phyloP scores from a whole-genome alignment of 1,140 invertebrate genomes.

The Zaprionus ghesquierei region DNA sequence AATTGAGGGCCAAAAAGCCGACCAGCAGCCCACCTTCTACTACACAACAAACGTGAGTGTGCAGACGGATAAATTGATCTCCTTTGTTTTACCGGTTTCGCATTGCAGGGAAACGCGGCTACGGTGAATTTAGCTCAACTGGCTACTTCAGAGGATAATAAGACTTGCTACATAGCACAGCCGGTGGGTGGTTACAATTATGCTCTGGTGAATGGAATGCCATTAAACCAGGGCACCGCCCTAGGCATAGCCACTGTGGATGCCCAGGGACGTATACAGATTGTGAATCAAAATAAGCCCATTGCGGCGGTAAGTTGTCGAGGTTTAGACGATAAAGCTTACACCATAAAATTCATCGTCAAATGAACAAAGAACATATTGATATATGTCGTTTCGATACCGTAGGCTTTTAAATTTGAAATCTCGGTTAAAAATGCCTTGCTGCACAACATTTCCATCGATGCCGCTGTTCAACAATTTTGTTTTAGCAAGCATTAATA shows the following conservation, averaged over 20 bases:
- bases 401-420: background rate
- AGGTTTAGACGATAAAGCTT: background rate
- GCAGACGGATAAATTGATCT: background rate
- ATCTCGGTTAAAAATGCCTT: background rate
- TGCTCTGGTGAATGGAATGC: constrained; percentile 86
- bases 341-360: background rate
- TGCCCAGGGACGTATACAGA: constrained; percentile 78
- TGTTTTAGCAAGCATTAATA: constrained; percentile 4
- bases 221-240: constrained; percentile 79
- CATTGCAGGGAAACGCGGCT: constrained; percentile 79
- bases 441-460: background rate
- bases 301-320: constrained; percentile 68
- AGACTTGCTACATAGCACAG: constrained; percentile 88
- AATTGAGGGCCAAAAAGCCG: constrained; percentile 78
- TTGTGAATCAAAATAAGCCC: constrained; percentile 82
- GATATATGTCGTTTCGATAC: background rate
- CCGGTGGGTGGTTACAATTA: constrained; percentile 88
- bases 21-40: constrained; percentile 86
- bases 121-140: constrained; percentile 87
- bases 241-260: constrained; percentile 81
- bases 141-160: constrained; percentile 85
- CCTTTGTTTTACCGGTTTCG: background rate
- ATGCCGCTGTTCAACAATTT: background rate
- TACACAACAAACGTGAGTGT: constrained; percentile 87
- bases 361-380: background rate